phyloP scores from a whole-genome alignment of 2,888 invertebrate species.

The Ommatoiulus sabulosus region DNA sequence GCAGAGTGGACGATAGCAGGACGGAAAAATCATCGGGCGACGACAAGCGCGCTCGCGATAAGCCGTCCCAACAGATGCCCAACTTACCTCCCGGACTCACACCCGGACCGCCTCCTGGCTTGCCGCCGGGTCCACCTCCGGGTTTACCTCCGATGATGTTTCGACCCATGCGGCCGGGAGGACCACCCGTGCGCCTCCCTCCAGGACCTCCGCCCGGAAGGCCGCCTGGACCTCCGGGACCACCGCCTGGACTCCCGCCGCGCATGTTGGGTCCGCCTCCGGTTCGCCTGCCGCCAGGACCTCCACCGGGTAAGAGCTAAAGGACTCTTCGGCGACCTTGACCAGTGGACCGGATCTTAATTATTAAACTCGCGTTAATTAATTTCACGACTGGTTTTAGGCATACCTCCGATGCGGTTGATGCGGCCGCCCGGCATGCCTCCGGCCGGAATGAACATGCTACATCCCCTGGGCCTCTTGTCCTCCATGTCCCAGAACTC shows the following conservation, averaged over 20 bases:
- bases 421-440: constrained; percentile 64
- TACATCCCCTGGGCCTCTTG: constrained; percentile 66
- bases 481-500: constrained; percentile 57
- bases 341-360: too few species aligned
- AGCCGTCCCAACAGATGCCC: constrained; percentile 58
- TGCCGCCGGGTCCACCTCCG: constrained; percentile 67
- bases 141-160: constrained; percentile 70
- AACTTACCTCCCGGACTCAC: constrained; percentile 63
- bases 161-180: constrained; percentile 71
- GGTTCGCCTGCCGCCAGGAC: constrained; percentile 75
- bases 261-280: constrained; percentile 70
- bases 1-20: background rate
- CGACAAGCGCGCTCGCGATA: background rate
- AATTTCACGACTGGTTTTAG: constrained; percentile 13
- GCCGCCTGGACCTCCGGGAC: constrained; percentile 61
- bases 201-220: constrained; percentile 74
- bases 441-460: constrained; percentile 66
- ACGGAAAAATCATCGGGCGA: background rate
- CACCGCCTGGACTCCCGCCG: constrained; percentile 70
- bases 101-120: constrained; percentile 70
- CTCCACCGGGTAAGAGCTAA: constrained; percentile 71
- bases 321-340: too few species aligned
- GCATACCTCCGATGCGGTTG: constrained; percentile 62
- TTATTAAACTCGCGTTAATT: background rate
- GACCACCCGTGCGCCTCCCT: constrained; percentile 70